phyloP scores from a whole-genome alignment of 2,888 invertebrate genomes.

The Cetonia aurata region DNA sequence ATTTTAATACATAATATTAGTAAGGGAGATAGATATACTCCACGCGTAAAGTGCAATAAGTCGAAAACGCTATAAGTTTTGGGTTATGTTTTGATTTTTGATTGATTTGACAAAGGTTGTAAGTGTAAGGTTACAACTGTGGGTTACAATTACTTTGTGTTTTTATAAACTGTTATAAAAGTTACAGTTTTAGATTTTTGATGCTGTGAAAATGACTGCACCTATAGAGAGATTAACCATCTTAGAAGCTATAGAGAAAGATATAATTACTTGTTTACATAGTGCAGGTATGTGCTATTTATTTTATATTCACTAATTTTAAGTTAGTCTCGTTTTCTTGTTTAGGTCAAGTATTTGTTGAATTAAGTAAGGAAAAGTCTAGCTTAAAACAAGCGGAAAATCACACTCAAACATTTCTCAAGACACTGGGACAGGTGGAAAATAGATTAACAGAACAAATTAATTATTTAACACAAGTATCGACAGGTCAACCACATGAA shows the following conservation, averaged over 20 bases:
- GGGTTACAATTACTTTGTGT: too few relatives aligned
- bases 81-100: too few relatives aligned
- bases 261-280: constrained; percentile 90
- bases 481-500: constrained; percentile 97
- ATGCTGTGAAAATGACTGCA: constrained; percentile 72
- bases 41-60: too few relatives aligned
- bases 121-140: too few relatives aligned
- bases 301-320: constrained; percentile 19
- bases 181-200: too few relatives aligned
- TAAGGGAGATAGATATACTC: too few relatives aligned
- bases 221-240: constrained; percentile 93
- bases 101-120: too few relatives aligned
- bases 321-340: constrained; percentile 8
- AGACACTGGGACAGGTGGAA: constrained; percentile 90
- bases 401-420: constrained; percentile 91
- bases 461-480: constrained; percentile 95
- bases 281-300: constrained; percentile 79
- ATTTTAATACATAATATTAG: too few relatives aligned
- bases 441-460: constrained; percentile 94
- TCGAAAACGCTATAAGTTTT: too few relatives aligned
- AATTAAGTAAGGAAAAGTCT: constrained; percentile 96
- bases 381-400: constrained; percentile 93
- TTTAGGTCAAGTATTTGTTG: constrained; percentile 88
- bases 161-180: too few relatives aligned
- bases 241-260: constrained; percentile 93